These are phyloP conservation scores for Sebastolobus alascanus DNA, from an alignment of 2,797 vertebrate species.

Conservation along the genomic window DNA sequence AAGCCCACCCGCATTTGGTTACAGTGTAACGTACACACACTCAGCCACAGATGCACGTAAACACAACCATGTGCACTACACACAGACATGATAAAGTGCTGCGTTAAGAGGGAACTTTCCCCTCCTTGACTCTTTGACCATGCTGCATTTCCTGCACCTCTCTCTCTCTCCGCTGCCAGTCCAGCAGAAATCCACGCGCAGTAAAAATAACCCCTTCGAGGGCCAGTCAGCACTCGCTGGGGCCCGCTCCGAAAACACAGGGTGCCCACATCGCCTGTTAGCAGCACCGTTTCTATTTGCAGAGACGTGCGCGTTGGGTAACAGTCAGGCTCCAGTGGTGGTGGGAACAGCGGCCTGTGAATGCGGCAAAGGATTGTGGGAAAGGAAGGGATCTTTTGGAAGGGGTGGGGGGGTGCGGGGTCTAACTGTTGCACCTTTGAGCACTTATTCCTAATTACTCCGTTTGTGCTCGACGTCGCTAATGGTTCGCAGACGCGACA, in stretches of 20 bases:
- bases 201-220: conserved; percentile 81
- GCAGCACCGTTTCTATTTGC: conserved; percentile 78
- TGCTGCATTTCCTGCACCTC: conserved; percentile 72
- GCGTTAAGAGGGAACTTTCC: conserved; percentile 80
- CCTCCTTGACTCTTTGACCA: conserved; percentile 66
- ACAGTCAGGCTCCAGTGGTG: conserved; percentile 63
- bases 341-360: conserved; percentile 68
- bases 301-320: conserved; percentile 75
- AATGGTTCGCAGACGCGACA: conserved; percentile 82
- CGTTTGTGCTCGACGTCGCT: conserved; percentile 69
- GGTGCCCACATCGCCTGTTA: conserved; percentile 83
- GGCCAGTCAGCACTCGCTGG: conserved; percentile 77
- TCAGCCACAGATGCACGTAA: conserved; percentile 26
- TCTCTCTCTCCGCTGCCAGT: conserved; percentile 42
- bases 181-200: conserved; percentile 65
- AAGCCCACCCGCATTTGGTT: conserved; percentile 70
- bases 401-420: conserved; percentile 31
- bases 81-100: conserved; percentile 68
- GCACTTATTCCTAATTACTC: conserved; percentile 85
- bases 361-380: conserved; percentile 72
- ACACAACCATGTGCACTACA: conserved; percentile 19
- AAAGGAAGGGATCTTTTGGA: conserved; percentile 41
- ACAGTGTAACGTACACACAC: conserved; percentile 41
- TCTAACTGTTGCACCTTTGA: conserved; percentile 82
- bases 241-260: conserved; percentile 80